Conservation (phyloP, 2,113 vertebrate genomes). For the Gymnogyps californianus region DNA sequence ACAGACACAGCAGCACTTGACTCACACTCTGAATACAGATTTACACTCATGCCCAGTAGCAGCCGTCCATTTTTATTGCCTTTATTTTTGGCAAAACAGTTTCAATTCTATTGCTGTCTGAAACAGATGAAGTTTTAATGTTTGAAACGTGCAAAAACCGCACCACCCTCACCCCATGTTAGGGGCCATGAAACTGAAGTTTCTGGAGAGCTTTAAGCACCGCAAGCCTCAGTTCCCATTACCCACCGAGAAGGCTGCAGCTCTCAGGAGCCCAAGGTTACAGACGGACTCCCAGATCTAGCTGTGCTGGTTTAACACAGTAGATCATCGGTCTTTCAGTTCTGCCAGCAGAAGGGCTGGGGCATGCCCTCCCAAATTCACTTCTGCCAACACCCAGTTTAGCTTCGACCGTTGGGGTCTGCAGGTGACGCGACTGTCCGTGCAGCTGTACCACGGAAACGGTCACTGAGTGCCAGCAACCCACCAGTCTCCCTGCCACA, state of each 20-base stretch:
- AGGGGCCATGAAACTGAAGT: neutral
- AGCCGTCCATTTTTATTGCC: neutral
- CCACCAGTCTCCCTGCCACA: neutral
- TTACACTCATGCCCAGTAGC: neutral
- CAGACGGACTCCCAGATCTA: neutral
- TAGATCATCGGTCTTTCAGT: neutral
- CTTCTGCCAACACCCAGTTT: neutral
- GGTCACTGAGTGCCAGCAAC: neutral
- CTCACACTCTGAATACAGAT: neutral
- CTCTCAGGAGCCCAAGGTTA: neutral
- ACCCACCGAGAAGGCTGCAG: neutral
- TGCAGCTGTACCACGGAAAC: neutral
- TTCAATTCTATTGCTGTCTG: neutral
- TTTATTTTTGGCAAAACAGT: neutral
- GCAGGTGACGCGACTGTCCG: fast-evolving
- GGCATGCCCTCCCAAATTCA: neutral
- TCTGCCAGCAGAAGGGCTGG: neutral
- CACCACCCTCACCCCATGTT: fast-evolving
- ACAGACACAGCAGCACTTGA: neutral
- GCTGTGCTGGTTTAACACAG: neutral
- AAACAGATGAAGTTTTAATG: neutral
- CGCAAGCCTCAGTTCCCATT: neutral
- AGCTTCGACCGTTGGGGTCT: neutral
- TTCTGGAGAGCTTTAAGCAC: neutral
- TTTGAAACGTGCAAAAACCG: fast-evolving